Conservation (phyloP, 1,140 invertebrate species). For the Chironomus striatipennis region DNA sequence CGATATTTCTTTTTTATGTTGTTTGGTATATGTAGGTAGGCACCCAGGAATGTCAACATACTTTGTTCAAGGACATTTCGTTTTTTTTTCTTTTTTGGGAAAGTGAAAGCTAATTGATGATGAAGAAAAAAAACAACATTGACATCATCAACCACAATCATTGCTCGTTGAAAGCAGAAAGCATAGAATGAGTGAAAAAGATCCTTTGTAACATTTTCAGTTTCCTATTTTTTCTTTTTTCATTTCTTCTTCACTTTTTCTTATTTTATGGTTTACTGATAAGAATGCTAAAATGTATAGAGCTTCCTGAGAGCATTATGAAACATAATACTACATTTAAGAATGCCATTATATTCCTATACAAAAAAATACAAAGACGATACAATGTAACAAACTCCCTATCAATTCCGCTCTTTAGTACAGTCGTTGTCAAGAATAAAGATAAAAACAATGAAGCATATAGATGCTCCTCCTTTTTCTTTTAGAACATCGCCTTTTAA, state of each 20-base stretch:
- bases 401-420: not conserved
- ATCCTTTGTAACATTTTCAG: not conserved
- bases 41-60: not conserved
- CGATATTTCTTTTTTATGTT: not conserved
- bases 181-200: not conserved
- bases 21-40: not conserved
- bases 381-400: constrained; percentile 6
- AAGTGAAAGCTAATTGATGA: constrained; percentile 8
- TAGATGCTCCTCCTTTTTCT: not conserved
- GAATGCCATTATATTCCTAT: not conserved
- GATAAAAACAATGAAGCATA: not conserved
- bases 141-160: not conserved
- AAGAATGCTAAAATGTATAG: not conserved
- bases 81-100: too few relatives aligned
- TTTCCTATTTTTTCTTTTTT: constrained; percentile 1
- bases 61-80: not conserved
- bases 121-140: not conserved
- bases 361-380: constrained; percentile 14
- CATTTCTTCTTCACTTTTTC: not conserved
- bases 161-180: not conserved
- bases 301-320: constrained; percentile 12
- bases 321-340: constrained; percentile 15
- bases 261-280: constrained; percentile 19
- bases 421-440: not conserved
- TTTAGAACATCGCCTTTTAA: not conserved